Evolutionary conservation across 2,113 vertebrate genomes (phyloP), one percentile per base, ranked within the genome.

Genomic region (Oxyruncus cristatus): DNA sequence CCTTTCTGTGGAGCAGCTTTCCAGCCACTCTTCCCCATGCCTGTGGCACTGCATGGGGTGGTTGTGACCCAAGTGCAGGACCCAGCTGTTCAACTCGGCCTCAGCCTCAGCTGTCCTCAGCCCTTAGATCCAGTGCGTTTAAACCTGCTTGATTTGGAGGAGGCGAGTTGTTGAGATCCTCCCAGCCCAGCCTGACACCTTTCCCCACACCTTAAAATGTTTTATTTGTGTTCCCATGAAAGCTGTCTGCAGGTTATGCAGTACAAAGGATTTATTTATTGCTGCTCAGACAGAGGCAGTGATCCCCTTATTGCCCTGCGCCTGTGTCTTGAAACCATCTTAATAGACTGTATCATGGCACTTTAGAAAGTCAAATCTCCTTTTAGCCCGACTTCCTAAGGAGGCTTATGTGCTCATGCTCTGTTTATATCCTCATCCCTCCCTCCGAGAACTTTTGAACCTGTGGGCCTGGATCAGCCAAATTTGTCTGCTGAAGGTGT

Each of bases 281-380:
- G 55, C 42, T 86, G 33, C n/a, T 30, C 44, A 46, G 11, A 24
- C 2, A 2, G 61, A 93, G n/a, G 35, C 27, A 7, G 41, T 21
- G 80, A 89, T 95, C 53, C 35, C 68, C 44, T 63, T 44, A 23
- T 22, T 0, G 2, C 61, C 39, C 73, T 65, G 61, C 4, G 4
- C 4, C 7, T 1, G 1, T 65, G 68, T 56, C 91, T 85, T 71
- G 68, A 72, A 89, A 66, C 68, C 26, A 6, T 83, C 88, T 92
- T 67, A 84, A 56, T n/a, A 50, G 42, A 35, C 81, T 18, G 37
- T 95, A 96, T 95, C 93, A 95, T 93, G 66, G 66, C 71, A 73
- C 53, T 85, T 78, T 49, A 95, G 95, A 95, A 95, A 95, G 94
- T 91, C 81, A 89, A 82, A 96, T 93, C 95, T 91, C 89, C 89